Evolutionary conservation across 2,113 vertebrate genomes (phyloP).

Genomic region (Pogona vitticeps): DNA sequence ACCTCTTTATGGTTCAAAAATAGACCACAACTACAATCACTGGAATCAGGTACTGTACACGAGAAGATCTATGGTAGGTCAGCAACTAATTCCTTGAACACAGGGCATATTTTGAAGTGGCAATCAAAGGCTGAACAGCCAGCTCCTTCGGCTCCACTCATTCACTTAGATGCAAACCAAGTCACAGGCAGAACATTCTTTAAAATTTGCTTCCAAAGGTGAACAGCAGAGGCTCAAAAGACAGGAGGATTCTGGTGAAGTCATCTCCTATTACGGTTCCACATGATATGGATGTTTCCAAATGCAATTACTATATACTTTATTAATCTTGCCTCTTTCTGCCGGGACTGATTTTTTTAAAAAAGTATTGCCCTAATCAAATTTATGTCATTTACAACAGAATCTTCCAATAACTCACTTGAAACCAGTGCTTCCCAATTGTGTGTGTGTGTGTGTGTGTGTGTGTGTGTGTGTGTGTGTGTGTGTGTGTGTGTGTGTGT

Average conservation of each 20-base stretch:
- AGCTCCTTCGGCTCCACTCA: neutral
- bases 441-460: too few species aligned
- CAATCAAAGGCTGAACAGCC: neutral
- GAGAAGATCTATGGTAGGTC: neutral
- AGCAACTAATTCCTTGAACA: neutral
- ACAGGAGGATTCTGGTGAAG: neutral
- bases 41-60: neutral
- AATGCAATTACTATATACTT: neutral
- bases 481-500: too few species aligned
- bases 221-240: neutral
- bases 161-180: neutral
- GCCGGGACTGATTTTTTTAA: neutral
- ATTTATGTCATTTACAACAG: neutral
- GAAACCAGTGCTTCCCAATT: too few species aligned
- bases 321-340: too few species aligned
- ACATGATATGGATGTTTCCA: neutral
- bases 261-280: neutral
- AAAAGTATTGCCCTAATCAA: neutral
- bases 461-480: too few species aligned
- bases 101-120: neutral
- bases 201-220: neutral
- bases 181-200: neutral
- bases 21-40: neutral
- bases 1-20: neutral
- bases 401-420: neutral